phyloP scores from a whole-genome alignment of 2,888 invertebrate genomes.

The Macrophya annulata region DNA sequence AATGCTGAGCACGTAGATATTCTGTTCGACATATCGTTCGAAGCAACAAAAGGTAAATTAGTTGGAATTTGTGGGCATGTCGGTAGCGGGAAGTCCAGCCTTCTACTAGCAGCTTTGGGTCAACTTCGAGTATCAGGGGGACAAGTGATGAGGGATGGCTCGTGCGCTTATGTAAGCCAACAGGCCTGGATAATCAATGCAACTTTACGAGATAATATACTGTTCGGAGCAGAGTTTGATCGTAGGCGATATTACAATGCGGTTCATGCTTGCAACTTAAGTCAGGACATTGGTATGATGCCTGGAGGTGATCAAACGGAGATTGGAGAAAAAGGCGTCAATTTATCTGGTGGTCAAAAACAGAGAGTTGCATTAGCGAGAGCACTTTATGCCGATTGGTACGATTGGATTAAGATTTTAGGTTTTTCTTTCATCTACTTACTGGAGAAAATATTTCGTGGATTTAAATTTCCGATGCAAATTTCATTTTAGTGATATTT shows the following conservation, averaged over 20 bases:
- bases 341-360: slow-evolving; percentile 82
- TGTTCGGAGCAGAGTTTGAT: slow-evolving; percentile 83
- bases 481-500: slow-evolving; percentile 79
- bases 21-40: slow-evolving; percentile 72
- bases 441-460: neutral
- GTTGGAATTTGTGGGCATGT: slow-evolving; percentile 83
- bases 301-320: slow-evolving; percentile 83
- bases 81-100: slow-evolving; percentile 82
- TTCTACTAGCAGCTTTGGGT: slow-evolving; percentile 81
- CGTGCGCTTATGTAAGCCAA: slow-evolving; percentile 82
- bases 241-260: slow-evolving; percentile 81
- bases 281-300: slow-evolving; percentile 81
- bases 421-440: neutral
- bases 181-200: slow-evolving; percentile 85
- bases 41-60: slow-evolving; percentile 78
- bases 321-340: slow-evolving; percentile 82
- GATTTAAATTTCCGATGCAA: neutral
- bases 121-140: slow-evolving; percentile 79
- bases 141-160: slow-evolving; percentile 79
- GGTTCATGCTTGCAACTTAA: slow-evolving; percentile 81
- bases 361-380: slow-evolving; percentile 82
- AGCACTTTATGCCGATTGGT: slow-evolving; percentile 81
- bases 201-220: slow-evolving; percentile 83
- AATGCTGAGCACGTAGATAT: slow-evolving; percentile 62
- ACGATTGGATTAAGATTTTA: slow-evolving; percentile 25